phyloP scores from a whole-genome alignment of 2,113 vertebrate genomes.

The Caranx melampygus region DNA sequence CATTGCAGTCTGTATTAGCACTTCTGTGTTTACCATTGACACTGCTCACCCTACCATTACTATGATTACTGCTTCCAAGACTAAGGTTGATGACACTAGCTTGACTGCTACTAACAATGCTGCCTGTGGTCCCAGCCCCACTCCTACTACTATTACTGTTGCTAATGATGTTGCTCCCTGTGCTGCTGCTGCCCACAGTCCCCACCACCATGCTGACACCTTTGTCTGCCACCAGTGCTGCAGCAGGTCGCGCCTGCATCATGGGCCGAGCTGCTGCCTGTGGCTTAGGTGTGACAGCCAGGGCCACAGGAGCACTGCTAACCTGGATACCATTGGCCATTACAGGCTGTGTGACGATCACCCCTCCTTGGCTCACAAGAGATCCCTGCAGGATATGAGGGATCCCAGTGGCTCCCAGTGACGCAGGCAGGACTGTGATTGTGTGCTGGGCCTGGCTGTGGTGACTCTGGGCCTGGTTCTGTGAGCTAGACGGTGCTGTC shows the following conservation, averaged over 20 bases:
- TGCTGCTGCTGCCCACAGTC: constrained; percentile 81
- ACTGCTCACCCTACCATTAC: constrained; percentile 59
- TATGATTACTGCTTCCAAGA: constrained; percentile 63
- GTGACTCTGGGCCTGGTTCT: constrained; percentile 73
- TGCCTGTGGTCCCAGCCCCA: constrained; percentile 65
- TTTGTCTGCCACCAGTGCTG: constrained; percentile 84
- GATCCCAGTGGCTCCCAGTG: constrained; percentile 87
- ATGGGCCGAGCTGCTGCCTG: constrained; percentile 84
- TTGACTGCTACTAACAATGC: constrained; percentile 55
- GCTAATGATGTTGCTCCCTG: constrained; percentile 70
- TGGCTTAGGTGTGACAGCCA: constrained; percentile 89
- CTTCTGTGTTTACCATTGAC: constrained; percentile 54
- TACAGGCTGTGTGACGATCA: constrained; percentile 93
- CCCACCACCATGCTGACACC: constrained; percentile 82
- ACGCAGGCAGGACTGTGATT: constrained; percentile 93
- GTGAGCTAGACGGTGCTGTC: constrained; percentile 85
- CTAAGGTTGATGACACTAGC: constrained; percentile 79
- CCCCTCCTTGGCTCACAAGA: constrained; percentile 90
- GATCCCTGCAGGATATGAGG: constrained; percentile 92
- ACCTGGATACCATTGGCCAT: constrained; percentile 93
- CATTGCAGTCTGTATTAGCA: constrained; percentile 31
- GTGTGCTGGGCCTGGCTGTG: constrained; percentile 82
- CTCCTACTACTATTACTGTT: constrained; percentile 68
- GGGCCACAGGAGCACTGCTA: constrained; percentile 87
- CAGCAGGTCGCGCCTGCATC: constrained; percentile 85